Percentiles rank a stretch among this genome's conserved stretches.
Conservation (phyloP, 2,888 invertebrate genomes). For the Allolobophora icterica region DNA sequence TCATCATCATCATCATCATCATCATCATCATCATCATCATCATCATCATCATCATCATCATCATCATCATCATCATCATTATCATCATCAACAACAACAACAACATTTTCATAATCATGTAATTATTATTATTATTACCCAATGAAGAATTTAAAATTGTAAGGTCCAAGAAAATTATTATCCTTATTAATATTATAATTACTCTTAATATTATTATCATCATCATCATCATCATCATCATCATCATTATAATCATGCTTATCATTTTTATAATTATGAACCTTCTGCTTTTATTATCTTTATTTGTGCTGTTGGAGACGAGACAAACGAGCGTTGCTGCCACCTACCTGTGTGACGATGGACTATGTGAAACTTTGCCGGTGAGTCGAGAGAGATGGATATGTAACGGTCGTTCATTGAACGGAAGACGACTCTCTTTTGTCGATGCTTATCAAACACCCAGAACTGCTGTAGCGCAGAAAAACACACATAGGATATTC, state of each 20-base stretch:
- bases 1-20: no score
- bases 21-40: no score
- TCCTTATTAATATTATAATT: no score
- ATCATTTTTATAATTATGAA: neutral
- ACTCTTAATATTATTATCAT: no score
- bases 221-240: neutral
- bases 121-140: no score
- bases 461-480: neutral
- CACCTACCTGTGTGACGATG: neutral
- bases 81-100: no score
- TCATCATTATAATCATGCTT: neutral
- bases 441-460: conserved; percentile 2
- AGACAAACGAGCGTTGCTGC: neutral
- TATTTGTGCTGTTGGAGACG: neutral
- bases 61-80: no score
- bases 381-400: neutral
- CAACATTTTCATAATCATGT: no score
- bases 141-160: no score
- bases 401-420: neutral
- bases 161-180: no score
- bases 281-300: neutral
- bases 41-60: no score
- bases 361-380: neutral
- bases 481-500: neutral
- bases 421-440: neutral